Conservation (phyloP, 2,888 invertebrate genomes). For the Apoderus coryli region DNA sequence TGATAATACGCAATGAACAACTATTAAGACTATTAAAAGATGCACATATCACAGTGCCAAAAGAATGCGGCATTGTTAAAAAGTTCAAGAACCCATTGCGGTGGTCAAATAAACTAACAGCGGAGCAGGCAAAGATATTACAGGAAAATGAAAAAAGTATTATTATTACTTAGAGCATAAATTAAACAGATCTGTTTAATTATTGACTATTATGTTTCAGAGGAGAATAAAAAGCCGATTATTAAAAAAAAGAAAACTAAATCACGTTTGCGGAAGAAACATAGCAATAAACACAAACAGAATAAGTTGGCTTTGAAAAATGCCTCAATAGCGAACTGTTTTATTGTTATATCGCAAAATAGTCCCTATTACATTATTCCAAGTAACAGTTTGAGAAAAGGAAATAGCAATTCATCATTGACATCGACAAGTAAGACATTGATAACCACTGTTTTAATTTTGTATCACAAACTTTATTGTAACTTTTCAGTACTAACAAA, state of each 20-base stretch:
- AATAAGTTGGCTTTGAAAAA: conserved; percentile 7
- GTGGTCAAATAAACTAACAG: conserved; percentile 26
- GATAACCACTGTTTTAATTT: too few relatives aligned
- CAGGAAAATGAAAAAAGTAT: too few relatives aligned
- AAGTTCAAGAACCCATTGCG: conserved; percentile 20
- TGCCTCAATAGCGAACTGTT: conserved; percentile 15
- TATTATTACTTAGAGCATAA: too few relatives aligned
- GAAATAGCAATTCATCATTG: too few relatives aligned
- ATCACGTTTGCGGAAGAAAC: conserved; percentile 13
- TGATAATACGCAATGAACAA: conserved; percentile 31
- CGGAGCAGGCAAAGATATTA: conserved; percentile 25
- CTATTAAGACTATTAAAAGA: conserved; percentile 29
- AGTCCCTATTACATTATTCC: conserved; percentile 20
- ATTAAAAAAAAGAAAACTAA: conserved; percentile 13
- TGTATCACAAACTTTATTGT: conserved; percentile 3
- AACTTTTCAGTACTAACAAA: conserved; percentile 24
- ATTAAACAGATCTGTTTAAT: too few relatives aligned
- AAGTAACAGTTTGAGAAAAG: too few relatives aligned
- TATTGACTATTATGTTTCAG: conserved; percentile 15
- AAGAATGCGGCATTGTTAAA: conserved; percentile 24
- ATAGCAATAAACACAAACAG: too few relatives aligned
- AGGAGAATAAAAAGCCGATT: conserved; percentile 17
- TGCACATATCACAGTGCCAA: conserved; percentile 31
- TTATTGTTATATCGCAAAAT: conserved; percentile 20
- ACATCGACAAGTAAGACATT: too few relatives aligned